These are phyloP conservation scores for Leucophenga varia DNA, from an alignment of 1,140 invertebrate genomes.

Conservation along the genomic window DNA sequence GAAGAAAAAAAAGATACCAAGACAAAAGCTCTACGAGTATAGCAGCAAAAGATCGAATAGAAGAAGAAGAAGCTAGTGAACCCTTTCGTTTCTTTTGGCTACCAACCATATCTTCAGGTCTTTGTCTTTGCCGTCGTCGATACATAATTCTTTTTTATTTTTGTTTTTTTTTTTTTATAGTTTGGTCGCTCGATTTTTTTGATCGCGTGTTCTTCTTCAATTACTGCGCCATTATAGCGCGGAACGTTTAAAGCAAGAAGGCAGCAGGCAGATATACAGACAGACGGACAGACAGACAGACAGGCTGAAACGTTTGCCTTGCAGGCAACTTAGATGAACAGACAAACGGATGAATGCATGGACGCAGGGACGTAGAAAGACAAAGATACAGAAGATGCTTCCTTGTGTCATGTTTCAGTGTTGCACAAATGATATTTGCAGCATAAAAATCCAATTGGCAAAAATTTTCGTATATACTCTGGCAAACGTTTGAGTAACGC, in stretches of 20 bases:
- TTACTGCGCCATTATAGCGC: slow-evolving; percentile 50
- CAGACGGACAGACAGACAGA: neutral
- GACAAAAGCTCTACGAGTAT: no score
- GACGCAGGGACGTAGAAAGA: neutral
- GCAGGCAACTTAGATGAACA: neutral
- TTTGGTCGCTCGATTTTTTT: no score
- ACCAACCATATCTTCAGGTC: no score
- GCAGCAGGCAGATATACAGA: slow-evolving; percentile 11
- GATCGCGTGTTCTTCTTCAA: slow-evolving; percentile 52
- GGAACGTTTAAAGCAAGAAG: slow-evolving; percentile 41
- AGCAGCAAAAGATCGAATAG: no score
- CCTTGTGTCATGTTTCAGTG: neutral
- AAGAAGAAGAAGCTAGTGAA: no score
- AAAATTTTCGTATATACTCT: no score
- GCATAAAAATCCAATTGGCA: neutral
- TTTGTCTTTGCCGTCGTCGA: neutral
- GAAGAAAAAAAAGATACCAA: no score
- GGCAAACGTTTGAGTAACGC: neutral
- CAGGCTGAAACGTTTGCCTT: neutral
- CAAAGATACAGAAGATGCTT: slow-evolving; percentile 5
- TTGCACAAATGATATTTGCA: neutral
- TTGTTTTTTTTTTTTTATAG: no score
- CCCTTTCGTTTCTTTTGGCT: no score
- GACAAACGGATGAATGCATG: neutral
- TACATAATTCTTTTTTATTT: no score